Evolutionary conservation across 2,797 vertebrate genomes (phyloP), one percentile per base, ranked within the genome.

Genomic region (Gymnothorax reevesii): DNA sequence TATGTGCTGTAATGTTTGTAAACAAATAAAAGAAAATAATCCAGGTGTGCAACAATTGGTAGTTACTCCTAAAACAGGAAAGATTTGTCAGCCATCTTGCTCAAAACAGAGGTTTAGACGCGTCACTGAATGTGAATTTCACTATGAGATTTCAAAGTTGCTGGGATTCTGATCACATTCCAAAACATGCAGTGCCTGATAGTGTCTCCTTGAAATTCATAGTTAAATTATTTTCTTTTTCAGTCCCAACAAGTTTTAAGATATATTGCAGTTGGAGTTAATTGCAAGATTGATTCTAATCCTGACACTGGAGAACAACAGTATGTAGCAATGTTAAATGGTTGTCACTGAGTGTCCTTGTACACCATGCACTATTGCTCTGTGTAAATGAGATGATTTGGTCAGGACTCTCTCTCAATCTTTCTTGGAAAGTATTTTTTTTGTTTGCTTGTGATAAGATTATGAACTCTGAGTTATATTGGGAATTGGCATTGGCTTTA

Each of bases 61-160:
- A 55, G 52, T 80, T 22, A 20, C 84, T 59, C 12, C 33, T 52
- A 52, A 27, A 87, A 83, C 20, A 79, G 77, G 15, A 80, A 64
- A 85, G 83, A 87, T 87, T 85, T 87, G 57, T 27, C 66, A 15
- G 27, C 83, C 85, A 73, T 59, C 62, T 89, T 83, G 86, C 85
- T 60, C 17, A 85, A 59, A 80, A 42, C 7, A 20, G 55, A 80
- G 55, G 49, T 54, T 80, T 80, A 54, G 42, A 52, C 8, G 13
- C 55, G 3, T 80, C 52, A 54, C 77, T 55, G 77, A 80, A 80
- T 49, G 77, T 54, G 77, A 80, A 80, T 80, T 80, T 55, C 54
- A 80, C 77, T 55, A 55, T 52, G 77, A 55, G 77, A 52, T 54
- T 7, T 10, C 22, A 20, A 80, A 80, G 49, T 52, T 9, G 9